phyloP scores from a whole-genome alignment of 1,140 invertebrate species.

The Dinoponera quadriceps region DNA sequence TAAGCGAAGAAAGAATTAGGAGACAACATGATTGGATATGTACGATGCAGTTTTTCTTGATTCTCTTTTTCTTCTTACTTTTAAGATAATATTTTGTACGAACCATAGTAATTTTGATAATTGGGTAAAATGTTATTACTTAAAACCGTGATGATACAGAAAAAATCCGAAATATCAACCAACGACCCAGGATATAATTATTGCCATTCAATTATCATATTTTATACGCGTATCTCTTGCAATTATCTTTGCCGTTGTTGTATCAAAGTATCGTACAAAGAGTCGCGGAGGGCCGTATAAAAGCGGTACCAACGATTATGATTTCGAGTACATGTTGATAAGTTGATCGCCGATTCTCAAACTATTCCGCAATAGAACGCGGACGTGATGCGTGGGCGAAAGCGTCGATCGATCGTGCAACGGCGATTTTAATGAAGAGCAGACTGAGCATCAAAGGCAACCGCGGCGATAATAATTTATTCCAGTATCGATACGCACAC shows the following conservation, averaged over 20 bases:
- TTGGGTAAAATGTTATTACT: background rate
- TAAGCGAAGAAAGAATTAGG: too few relatives aligned
- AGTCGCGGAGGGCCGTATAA: background rate
- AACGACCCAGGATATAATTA: slow-evolving; percentile 5
- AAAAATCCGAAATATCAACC: background rate
- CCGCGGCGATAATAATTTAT: slow-evolving; percentile 45
- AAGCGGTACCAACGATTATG: background rate
- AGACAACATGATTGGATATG: too few relatives aligned
- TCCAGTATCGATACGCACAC: slow-evolving; percentile 16
- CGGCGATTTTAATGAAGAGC: slow-evolving; percentile 28
- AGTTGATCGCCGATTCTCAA: slow-evolving; percentile 45
- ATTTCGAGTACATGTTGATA: slow-evolving; percentile 2
- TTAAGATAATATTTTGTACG: background rate
- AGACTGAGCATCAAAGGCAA: slow-evolving; percentile 8
- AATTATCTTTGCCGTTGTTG: slow-evolving; percentile 2
- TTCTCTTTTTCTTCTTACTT: background rate
- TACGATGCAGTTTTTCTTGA: too few relatives aligned
- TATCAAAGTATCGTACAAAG: background rate
- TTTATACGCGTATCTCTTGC: background rate
- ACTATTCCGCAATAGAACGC: slow-evolving; percentile 17
- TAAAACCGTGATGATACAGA: background rate
- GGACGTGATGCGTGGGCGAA: slow-evolving; percentile 8
- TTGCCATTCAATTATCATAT: slow-evolving; percentile 17
- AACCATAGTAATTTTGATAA: background rate
- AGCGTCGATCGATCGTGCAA: slow-evolving; percentile 43